These are phyloP conservation scores for Turritopsis dohrnii DNA, from an alignment of 30 jellyfish, hydroid and myxozoan genomes.

Conservation along the genomic window DNA sequence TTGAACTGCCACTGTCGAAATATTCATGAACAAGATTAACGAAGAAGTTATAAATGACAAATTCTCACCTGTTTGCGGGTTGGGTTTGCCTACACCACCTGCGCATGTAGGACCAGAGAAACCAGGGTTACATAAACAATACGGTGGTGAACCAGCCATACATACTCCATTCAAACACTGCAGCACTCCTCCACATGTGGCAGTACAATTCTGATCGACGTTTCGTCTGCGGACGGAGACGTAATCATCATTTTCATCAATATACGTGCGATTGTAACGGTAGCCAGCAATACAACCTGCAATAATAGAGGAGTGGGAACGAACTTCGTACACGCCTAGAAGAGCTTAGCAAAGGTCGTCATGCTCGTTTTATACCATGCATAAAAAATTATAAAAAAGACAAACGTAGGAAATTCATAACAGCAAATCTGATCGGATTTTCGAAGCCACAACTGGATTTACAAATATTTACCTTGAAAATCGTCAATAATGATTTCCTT, in stretches of 20 bases:
- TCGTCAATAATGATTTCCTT: conserved; percentile 50
- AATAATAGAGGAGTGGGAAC: background rate
- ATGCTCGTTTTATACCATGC: no score
- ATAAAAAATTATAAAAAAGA: no score
- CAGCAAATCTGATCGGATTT: no score
- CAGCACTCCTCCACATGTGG: conserved; percentile 29
- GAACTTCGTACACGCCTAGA: no score
- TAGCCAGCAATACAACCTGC: conserved; percentile 73
- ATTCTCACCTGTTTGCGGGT: background rate
- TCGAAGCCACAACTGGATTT: background rate
- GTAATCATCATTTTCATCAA: conserved; percentile 33
- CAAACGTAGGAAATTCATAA: no score
- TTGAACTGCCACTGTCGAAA: no score
- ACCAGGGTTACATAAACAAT: conserved; percentile 73
- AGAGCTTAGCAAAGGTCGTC: background rate
- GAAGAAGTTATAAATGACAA: background rate
- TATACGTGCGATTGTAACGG: conserved; percentile 41
- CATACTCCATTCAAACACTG: conserved; percentile 82
- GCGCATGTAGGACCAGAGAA: conserved; percentile 65
- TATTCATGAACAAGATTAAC: no score
- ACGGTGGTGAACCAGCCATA: conserved; percentile 97
- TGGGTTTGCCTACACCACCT: background rate
- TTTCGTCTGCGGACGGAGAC: conserved; percentile 41
- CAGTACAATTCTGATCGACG: conserved; percentile 72
- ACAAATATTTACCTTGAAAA: conserved; percentile 58